phyloP scores from a whole-genome alignment of 2,113 vertebrate species.

The Myiopsitta monachus region DNA sequence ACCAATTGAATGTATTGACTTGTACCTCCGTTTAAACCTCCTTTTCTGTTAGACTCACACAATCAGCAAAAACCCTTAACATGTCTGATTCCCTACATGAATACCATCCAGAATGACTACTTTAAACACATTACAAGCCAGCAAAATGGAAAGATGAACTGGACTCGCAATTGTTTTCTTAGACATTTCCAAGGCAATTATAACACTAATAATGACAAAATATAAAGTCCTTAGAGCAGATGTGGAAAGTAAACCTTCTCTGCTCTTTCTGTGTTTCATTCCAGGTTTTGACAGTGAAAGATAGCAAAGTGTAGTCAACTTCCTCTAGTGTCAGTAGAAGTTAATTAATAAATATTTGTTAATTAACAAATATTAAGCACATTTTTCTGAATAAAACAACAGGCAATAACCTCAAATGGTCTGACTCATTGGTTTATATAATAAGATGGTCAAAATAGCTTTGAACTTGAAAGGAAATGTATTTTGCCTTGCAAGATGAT shows the following conservation, averaged over 20 bases:
- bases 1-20: background rate
- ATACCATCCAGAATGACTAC: constrained; percentile 33
- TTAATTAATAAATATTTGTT: background rate
- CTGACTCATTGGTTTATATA: constrained; percentile 7
- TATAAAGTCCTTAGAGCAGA: background rate
- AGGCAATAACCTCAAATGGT: background rate
- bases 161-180: constrained; percentile 15
- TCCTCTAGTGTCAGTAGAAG: background rate
- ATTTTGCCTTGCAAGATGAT: background rate
- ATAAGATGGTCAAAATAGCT: background rate
- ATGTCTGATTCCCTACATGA: constrained; percentile 40
- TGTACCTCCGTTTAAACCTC: constrained; percentile 5
- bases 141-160: constrained; percentile 48
- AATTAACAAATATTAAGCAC: background rate
- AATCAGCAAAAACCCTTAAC: constrained; percentile 18
- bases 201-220: constrained; percentile 4
- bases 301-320: constrained; percentile 17
- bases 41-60: constrained; percentile 3
- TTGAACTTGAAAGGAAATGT: background rate
- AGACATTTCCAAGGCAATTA: background rate
- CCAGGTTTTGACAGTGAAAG: constrained; percentile 43
- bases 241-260: constrained; percentile 25
- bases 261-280: constrained; percentile 5
- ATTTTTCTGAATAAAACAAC: constrained; percentile 27
- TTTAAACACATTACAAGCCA: constrained; percentile 50